Evolutionary conservation across 2,113 vertebrate genomes (phyloP), one percentile per base, ranked within the genome.

Genomic region (Apteryx mantelli): DNA sequence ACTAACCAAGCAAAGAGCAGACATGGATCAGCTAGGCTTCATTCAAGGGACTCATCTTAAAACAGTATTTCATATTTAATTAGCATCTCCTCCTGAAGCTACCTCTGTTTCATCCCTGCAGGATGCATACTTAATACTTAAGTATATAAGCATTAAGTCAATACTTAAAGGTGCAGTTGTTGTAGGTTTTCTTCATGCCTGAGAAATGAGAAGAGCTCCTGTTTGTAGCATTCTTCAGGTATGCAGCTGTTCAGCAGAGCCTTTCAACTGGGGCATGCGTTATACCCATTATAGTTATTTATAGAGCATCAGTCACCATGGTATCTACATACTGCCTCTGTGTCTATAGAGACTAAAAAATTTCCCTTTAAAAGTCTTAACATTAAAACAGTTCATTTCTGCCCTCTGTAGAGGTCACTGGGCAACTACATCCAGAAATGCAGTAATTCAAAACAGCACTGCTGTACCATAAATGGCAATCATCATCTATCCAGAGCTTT

Each of bases 351-450:
- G 30, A 61, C 34, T 42, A 52, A 73, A 73, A 60, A 70, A 78
- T 20, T 60, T 34, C 46, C 46, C 28, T 74, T 90, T 46, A 46
- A 42, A 93, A 91, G 20, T 34, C 58, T 86, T 18, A 38, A 80
- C 30, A 69, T 53, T 30, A 61, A 89, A 60, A n/a, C 53, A 61
- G 64, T 76, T 91, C 56, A 38, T 97, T 95, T 89, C 95, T 97
- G 96, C 97, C 97, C 95, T 97, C 97, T 96, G 93, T n/a, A 87
- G 98, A 95, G 93, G 96, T 96, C 93, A 97, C 86, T 52, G 32
- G 87, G 94, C 89, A 97, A 96, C 80, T 94, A 93, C 93, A 91
- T 0, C 22, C 32, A 69, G 78, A 75, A 77, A 76, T 2, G 26
- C 61, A 88, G 58, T 32, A 88, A 83, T 74, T 93, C 60, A 93